A percentile compares a stretch with the other conserved stretches of the same genome.
These are phyloP conservation scores for Lipotes vexillifer DNA, from an alignment of 2,113 vertebrate species.

Conservation along the genomic window DNA sequence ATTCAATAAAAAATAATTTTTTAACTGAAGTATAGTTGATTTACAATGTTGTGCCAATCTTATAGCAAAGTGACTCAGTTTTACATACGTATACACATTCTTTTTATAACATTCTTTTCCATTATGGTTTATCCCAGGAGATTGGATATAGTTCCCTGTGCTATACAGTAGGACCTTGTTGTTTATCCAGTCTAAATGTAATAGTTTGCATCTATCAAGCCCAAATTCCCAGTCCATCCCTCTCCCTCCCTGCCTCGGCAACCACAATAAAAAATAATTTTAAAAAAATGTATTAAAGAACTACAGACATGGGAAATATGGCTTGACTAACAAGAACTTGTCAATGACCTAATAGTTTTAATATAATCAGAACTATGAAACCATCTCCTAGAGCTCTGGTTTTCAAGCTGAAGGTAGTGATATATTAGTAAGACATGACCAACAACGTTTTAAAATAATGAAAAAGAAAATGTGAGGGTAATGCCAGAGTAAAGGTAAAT, in stretches of 20 bases:
- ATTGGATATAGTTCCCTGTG: not conserved
- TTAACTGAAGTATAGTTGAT: not conserved
- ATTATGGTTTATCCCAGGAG: not conserved
- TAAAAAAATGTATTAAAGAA: not conserved
- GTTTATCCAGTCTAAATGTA: not conserved
- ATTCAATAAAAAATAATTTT: not conserved
- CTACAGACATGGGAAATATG: not conserved
- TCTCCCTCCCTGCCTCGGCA: not conserved
- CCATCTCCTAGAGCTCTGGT: not conserved
- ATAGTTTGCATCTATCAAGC: not conserved
- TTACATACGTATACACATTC: not conserved
- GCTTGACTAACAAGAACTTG: not conserved
- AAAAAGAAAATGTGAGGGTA: constrained; percentile 25
- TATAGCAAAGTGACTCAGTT: not conserved
- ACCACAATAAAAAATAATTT: not conserved
- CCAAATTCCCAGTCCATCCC: not conserved
- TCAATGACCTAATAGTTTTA: not conserved
- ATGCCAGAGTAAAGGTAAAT: not conserved
- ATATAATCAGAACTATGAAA: constrained; percentile 11
- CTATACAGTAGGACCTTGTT: not conserved
- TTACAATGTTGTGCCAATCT: not conserved
- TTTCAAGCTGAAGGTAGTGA: not conserved
- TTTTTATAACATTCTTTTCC: too few species aligned
- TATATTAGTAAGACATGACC: not conserved
- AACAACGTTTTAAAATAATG: not conserved